Evolutionary conservation across 2,888 invertebrate species (phyloP).

Genomic region (Gandaritis pyraliata): DNA sequence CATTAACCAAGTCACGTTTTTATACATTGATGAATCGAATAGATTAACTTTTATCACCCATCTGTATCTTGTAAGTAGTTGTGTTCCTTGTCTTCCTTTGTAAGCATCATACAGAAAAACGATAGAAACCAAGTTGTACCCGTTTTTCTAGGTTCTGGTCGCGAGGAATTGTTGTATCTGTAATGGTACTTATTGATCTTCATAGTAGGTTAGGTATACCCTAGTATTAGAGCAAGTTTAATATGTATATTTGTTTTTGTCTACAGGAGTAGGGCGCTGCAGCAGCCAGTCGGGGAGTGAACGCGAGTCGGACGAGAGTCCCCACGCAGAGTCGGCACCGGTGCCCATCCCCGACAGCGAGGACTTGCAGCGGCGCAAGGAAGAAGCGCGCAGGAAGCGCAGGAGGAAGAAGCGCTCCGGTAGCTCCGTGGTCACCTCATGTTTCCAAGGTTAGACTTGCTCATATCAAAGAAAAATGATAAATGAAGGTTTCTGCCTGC

Average conservation of each 20-base stretch:
- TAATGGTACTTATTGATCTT: too few species aligned
- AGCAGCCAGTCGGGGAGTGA: slow-evolving; percentile 84
- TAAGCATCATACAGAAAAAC: too few species aligned
- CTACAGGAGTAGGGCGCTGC: slow-evolving; percentile 78
- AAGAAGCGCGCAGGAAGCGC: slow-evolving; percentile 94
- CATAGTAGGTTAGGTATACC: too few species aligned
- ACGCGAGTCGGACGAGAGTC: slow-evolving; percentile 76
- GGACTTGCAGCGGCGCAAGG: slow-evolving; percentile 91
- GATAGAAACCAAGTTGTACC: too few species aligned
- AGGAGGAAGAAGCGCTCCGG: slow-evolving; percentile 96
- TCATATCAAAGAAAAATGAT: not conserved
- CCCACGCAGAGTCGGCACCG: slow-evolving; percentile 79
- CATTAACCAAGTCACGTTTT: not conserved
- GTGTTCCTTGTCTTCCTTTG: not conserved
- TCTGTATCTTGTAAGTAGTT: not conserved
- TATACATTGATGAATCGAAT: not conserved
- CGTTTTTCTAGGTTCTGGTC: too few species aligned
- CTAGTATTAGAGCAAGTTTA: too few species aligned
- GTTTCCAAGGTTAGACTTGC: slow-evolving; percentile 89
- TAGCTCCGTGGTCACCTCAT: slow-evolving; percentile 94
- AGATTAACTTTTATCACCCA: not conserved
- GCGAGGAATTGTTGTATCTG: too few species aligned
- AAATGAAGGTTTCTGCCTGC: too few species aligned
- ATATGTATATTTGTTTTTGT: slow-evolving; percentile 44
- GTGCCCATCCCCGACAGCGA: slow-evolving; percentile 85